Conservation (phyloP, 2,113 vertebrate genomes). For the Stegastes partitus region DNA sequence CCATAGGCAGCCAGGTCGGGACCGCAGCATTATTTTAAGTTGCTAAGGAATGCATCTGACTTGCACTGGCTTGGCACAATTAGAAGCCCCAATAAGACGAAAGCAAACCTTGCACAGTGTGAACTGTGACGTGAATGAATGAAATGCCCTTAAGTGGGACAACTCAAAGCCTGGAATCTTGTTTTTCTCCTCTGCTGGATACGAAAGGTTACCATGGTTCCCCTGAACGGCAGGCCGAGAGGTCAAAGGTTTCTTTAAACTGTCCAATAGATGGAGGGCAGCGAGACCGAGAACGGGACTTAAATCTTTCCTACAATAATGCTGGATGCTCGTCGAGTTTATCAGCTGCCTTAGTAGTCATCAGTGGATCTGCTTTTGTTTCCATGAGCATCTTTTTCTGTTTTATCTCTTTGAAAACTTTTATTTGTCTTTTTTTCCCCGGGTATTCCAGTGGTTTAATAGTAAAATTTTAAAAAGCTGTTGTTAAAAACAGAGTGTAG, state of each 20-base stretch:
- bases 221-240: conserved; percentile 69
- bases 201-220: conserved; percentile 85
- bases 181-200: conserved; percentile 78
- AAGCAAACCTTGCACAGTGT: conserved; percentile 62
- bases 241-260: conserved; percentile 83
- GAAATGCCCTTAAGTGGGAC: conserved; percentile 67
- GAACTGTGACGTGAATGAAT: conserved; percentile 62
- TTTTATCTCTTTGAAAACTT: background rate
- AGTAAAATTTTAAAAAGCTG: background rate
- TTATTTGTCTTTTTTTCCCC: conserved; percentile 17
- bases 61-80: conserved; percentile 38
- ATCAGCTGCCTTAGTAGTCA: conserved; percentile 16
- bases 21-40: conserved; percentile 48
- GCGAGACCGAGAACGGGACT: conserved; percentile 39
- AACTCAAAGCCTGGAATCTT: conserved; percentile 72
- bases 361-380: conserved; percentile 11
- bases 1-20: conserved; percentile 23
- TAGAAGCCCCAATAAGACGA: conserved; percentile 62
- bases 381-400: background rate
- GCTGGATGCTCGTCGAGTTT: conserved; percentile 23
- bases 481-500: conserved; percentile 33
- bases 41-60: conserved; percentile 60
- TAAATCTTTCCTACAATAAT: conserved; percentile 60
- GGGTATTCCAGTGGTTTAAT: background rate
- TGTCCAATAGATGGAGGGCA: conserved; percentile 72